Evolutionary conservation across 2,113 vertebrate genomes (phyloP), one percentile per base, ranked within the genome.

Genomic region (Prinia subflava): DNA sequence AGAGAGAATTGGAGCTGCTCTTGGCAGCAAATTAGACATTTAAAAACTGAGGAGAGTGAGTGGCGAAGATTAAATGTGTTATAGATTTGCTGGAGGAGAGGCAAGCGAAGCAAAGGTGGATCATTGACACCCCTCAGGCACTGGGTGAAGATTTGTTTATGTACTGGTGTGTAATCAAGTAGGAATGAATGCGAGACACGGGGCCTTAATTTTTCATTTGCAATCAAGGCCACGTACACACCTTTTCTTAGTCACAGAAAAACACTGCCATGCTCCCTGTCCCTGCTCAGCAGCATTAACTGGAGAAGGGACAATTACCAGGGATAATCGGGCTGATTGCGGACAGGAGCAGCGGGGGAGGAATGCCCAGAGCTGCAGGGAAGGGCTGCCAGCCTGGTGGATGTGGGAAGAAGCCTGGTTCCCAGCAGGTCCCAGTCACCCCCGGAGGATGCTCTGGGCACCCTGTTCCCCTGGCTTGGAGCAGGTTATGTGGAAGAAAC

Each of bases 201-300:
- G 50, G 83, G 90, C 85, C 95, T 92, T 98, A 96, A 96, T 96
- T 97, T 95, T 93, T 95, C 96, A 96, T 97, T 97, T 96, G 95
- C 96, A 97, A 97, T 97, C 97, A 97, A 92, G 93, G 92, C 94
- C 95, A 94, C 15, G 59, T 39, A 81, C 92, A 93, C 93, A 94
- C 93, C 62, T 85, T 95, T 77, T 83, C 77, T n/a, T 47, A 90
- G 96, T 60, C 91, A 60, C 85, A 94, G 96, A 84, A 95, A 96
- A 94, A 73, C 70, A 80, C 15, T 8, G 90, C 62, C 82, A 33
- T 56, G 53, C 87, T 64, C 92, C 22, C 13, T 8, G 67, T 30
- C 92, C 70, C 88, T 74, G 82, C 95, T 95, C 95, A 30, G 90
- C 96, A 27, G 64, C 64, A 5, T 23, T 55, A 83, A 89, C 4